Evolutionary conservation across 2,113 vertebrate genomes (phyloP), one percentile per base, ranked within the genome.

Genomic region (Leptosomus discolor): DNA sequence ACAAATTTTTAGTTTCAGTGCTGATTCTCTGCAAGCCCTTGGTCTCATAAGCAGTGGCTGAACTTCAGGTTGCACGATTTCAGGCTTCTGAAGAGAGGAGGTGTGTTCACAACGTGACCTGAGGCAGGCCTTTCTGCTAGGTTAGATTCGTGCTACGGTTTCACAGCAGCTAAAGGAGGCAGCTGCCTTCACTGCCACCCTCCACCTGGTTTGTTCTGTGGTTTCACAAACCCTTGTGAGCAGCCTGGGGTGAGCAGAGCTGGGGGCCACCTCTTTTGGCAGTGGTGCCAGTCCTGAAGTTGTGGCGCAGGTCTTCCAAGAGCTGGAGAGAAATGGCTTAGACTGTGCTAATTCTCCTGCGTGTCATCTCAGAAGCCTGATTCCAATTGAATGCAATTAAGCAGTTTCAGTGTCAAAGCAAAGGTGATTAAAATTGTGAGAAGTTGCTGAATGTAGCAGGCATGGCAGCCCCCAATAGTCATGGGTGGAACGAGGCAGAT

Each of bases 401-500:
- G 26, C 6, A 54, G 63, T 65, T 94, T 88, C 58, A 88, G 69
- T 71, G 37, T 71, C 79, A 87, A 87, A 96, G 60, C 39, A 60
- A 36, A 91, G 27, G 48, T 83, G 69, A 64, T 94, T 60, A 75
- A 86, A 92, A 74, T 14, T 36, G 30, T 6, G 6, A 83, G 46
- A 67, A 53, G 50, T 24, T 63, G 58, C 88, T 64, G 58, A 84
- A 70, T 84, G 51, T 80, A 29, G 34, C 0, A 0, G 60, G 71
- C 84, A 51, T 21, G 36, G 32, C 58, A 57, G 64, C 68, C 71
- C 64, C 36, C 0, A 2, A 37, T 19, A 56, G 60, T 71, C 8
- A 1, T 26, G 53, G 34, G 17, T 3, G 0, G 67, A 41, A 70
- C 3, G 5, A 84, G 51, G n/a, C 2, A 1, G 50, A 46, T 90